Evolutionary conservation across 2,888 invertebrate genomes (phyloP).

Genomic region (Lacanobia oleracea): DNA sequence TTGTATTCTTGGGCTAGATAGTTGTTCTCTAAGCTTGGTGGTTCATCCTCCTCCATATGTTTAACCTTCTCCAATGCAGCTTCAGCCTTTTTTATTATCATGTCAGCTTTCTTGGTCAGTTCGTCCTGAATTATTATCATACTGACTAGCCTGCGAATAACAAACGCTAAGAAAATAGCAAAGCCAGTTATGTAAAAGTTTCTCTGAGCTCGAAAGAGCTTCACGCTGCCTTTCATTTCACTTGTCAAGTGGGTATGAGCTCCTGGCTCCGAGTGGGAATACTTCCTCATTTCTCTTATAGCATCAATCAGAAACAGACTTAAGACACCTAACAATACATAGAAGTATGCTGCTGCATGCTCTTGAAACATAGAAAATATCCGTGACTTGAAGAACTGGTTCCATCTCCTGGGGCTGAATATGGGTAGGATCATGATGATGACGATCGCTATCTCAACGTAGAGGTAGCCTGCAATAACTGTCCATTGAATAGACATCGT

Average conservation of each 20-base stretch:
- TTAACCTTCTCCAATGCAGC: slow-evolving; percentile 89
- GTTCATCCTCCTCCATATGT: slow-evolving; percentile 73
- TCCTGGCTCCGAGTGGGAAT: slow-evolving; percentile 85
- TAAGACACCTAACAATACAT: slow-evolving; percentile 90
- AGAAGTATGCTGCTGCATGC: slow-evolving; percentile 93
- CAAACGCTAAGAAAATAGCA: slow-evolving; percentile 93
- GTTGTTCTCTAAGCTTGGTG: background rate
- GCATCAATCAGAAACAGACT: slow-evolving; percentile 93
- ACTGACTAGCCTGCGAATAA: slow-evolving; percentile 92
- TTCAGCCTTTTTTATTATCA: slow-evolving; percentile 93
- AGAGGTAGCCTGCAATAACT: slow-evolving; percentile 93
- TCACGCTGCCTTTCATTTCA: slow-evolving; percentile 93
- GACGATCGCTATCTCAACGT: slow-evolving; percentile 92
- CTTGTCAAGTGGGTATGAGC: slow-evolving; percentile 88
- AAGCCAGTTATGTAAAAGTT: slow-evolving; percentile 96
- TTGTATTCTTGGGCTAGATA: slow-evolving; percentile 64
- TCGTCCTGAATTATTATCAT: slow-evolving; percentile 92
- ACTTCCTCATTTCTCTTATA: slow-evolving; percentile 93
- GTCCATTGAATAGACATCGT: slow-evolving; percentile 96
- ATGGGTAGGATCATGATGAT: slow-evolving; percentile 92
- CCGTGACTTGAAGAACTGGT: slow-evolving; percentile 93
- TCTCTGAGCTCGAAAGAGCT: slow-evolving; percentile 94
- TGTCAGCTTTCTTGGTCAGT: slow-evolving; percentile 91
- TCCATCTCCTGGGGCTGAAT: slow-evolving; percentile 94
- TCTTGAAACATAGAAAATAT: slow-evolving; percentile 91